Base-by-base conservation (phyloP, 2,888 invertebrate species). In the Eustalomyia histrio region DNA sequence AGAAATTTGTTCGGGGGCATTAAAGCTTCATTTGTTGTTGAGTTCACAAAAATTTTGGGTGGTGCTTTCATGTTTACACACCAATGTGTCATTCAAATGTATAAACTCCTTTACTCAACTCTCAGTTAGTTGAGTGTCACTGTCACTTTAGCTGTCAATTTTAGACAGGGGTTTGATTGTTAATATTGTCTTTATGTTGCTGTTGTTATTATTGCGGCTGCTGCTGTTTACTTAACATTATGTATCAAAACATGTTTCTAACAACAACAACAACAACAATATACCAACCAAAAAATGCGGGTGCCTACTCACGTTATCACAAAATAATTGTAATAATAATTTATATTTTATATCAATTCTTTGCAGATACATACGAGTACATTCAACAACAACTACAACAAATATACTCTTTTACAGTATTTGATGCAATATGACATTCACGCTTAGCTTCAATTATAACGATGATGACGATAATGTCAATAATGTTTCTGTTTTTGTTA, bases 131-230 rank as follows among this genome's bases (percentile, higher is more conserved):
- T 71, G 61, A 74, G 65, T 74, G 74, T 74, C 78, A 74, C 57
- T 81, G 78, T 81, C 78, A 78, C 60, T 74, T 78, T 52, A 29
- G 50, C 74, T 81, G 78, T 81, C 81, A 76, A 21, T 61, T 78
- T 74, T 78, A 60, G 78, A 78, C 78, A 78, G 64, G 47, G 74
- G 39, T 71, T 81, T 74, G 64, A 74, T 69, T 76, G 65, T 74
- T 63, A 80, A 76, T 76, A 80, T 67, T 60, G 60, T 65, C 58
- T 43, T 60, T 52, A 35, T 61, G 53, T 53, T 63, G 43, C 52
- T 55, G 43, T 57, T 68, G 67, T 72, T 76, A 43, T 63, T 69
- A 61, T 29, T 64, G 24, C 39, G 52, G 16, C 33, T 74, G 55
- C 14, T 47, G 61, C 50, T 63, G 63, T 68, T 73, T 53, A 17